These are phyloP conservation scores for Clavelina lepadiformis DNA, from an alignment of 23 tunicate species.

Conservation along the genomic window DNA sequence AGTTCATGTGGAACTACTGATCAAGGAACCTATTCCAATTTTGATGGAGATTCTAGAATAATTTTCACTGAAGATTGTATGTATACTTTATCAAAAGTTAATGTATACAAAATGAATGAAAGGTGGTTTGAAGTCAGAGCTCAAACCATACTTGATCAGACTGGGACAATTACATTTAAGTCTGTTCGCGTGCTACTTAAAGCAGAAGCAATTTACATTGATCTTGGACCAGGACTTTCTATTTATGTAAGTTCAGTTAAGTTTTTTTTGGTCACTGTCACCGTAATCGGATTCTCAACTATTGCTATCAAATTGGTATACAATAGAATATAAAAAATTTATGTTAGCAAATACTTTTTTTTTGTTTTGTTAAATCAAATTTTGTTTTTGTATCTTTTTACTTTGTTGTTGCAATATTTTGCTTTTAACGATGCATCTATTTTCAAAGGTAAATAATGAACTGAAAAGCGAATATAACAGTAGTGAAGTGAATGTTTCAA, in stretches of 20 bases:
- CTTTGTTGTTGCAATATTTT: too few relatives aligned
- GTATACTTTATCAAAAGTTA: constrained; percentile 18
- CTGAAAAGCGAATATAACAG: too few relatives aligned
- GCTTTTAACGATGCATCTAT: too few relatives aligned
- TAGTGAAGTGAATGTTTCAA: too few relatives aligned
- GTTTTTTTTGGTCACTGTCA: too few relatives aligned
- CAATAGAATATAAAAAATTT: too few relatives aligned
- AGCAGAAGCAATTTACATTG: constrained; percentile 14
- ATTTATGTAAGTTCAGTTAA: constrained; percentile 1
- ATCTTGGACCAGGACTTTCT: constrained; percentile 22
- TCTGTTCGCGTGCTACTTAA: constrained; percentile 23
- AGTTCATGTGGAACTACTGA: constrained; percentile 19
- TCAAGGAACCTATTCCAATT: constrained; percentile 5
- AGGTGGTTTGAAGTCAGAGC: constrained; percentile 31
- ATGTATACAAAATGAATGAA: constrained; percentile 14
- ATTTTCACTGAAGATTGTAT: constrained; percentile 30
- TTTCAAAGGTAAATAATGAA: too few relatives aligned
- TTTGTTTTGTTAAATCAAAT: too few relatives aligned
- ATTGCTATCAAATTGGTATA: too few relatives aligned
- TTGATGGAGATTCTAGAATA: constrained; percentile 18
- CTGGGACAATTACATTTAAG: neutral
- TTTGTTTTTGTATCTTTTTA: too few relatives aligned
- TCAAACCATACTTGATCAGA: neutral
- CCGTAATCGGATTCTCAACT: too few relatives aligned
- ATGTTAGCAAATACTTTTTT: too few relatives aligned